Conservation (phyloP, 2,797 vertebrate species). For the Hydrolagus colliei region DNA sequence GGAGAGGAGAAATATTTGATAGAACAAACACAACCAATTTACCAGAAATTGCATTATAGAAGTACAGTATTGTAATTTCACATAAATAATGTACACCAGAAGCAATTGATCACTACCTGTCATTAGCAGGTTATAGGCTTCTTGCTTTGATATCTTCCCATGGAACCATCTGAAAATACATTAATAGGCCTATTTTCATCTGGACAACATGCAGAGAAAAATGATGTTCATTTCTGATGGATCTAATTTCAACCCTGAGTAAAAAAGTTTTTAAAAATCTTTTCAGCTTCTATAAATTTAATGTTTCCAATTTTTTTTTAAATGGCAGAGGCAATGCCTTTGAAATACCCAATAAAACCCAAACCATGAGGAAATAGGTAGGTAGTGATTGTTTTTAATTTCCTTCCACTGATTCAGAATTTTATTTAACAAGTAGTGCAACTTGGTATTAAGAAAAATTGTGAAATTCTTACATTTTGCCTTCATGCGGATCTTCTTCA, state of each 20-base stretch:
- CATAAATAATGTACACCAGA: not conserved
- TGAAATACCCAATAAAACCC: constrained; percentile 47
- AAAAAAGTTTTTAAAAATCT: too few relatives aligned
- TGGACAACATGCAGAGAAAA: too few relatives aligned
- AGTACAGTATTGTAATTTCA: not conserved
- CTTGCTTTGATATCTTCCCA: constrained; percentile 96
- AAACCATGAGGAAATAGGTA: constrained; percentile 37
- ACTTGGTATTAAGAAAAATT: constrained; percentile 15
- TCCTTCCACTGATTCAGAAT: not conserved
- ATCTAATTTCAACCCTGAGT: too few relatives aligned
- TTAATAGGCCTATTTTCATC: constrained; percentile 33
- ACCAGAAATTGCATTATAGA: not conserved
- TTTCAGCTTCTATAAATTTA: too few relatives aligned
- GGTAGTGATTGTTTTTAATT: constrained; percentile 28
- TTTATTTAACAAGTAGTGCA: not conserved
- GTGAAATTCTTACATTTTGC: constrained; percentile 84
- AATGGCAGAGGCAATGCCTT: not conserved
- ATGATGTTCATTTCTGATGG: too few relatives aligned
- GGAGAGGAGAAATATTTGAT: not conserved
- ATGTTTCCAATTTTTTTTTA: too few relatives aligned
- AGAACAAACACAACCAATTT: not conserved
- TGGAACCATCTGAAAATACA: constrained; percentile 87
- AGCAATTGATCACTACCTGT: constrained; percentile 67
- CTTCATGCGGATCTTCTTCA: constrained; percentile 98
- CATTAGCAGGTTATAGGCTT: constrained; percentile 95